Base-by-base conservation (phyloP, 2,888 invertebrate species). In the Hypselothyrea guttata region DNA sequence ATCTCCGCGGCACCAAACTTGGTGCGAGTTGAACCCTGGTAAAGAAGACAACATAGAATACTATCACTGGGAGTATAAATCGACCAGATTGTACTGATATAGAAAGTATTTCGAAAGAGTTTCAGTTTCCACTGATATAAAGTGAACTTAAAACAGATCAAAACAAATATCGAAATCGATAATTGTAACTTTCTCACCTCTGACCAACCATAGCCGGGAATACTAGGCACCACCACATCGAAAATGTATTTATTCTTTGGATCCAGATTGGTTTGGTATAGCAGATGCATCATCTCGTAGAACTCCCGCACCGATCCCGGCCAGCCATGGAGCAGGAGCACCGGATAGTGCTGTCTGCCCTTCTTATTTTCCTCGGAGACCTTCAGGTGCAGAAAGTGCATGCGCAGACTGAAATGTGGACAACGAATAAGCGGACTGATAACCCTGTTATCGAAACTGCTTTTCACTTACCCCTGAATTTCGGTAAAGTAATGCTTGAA, bases 251-350 rank as follows among this genome's bases (percentile, higher is more conserved):
- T 90, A 41, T 89, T 86, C 4, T 90, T 90, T 1, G 88, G 72
- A 27, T 91, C 88, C 0, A 91, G 89, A n/a, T 71, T 35, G 0
- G 88, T 65, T 31, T 90, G 71, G 0, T 92, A 92, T 9, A 96
- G 90, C 38, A 93, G 86, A 0, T 95, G 95, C 46, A 96, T 93
- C 0, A 95, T 89, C 51, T 93, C 93, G 81, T 94, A 94, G 89
- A 96, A 97, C 90, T 97, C 97, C 11, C 94, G 91, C 1, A 96
- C 92, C 0, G 95, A 95, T 0, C 97, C 96, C 0, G 97, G 97
- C 97, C 97, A 97, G 33, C 97, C 97, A 87, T 98, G 97, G 11
- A 95, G 89, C 42, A 97, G 75, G 2, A 90, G 16, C 2, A 90
- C 79, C n/a, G 90, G 90, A 60, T 89, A 89, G 56, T 88, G 87